Evolutionary conservation across 2,113 vertebrate species (phyloP).

Genomic region (Ameiurus melas): DNA sequence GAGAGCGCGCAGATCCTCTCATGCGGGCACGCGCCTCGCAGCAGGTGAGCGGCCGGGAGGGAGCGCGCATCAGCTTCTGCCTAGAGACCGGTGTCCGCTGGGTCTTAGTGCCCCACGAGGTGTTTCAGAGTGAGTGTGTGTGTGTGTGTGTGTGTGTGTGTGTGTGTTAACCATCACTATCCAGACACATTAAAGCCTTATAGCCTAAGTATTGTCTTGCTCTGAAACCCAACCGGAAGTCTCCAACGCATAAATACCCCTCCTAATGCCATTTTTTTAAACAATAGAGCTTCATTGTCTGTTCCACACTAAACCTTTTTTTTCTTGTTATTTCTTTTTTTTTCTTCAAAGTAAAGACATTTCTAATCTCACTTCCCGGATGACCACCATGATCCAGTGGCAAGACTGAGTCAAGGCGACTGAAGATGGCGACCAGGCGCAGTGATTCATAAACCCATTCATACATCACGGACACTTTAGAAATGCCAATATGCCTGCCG

Average conservation of each 20-base stretch:
- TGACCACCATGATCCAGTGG: too few species aligned
- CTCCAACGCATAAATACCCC: background rate
- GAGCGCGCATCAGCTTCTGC: slow-evolving; percentile 27
- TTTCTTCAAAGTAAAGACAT: too few species aligned
- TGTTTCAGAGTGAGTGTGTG: background rate
- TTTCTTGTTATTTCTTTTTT: background rate
- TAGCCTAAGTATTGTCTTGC: background rate
- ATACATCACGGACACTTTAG: too few species aligned
- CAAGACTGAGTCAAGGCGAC: too few species aligned
- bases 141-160: background rate
- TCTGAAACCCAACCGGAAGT: background rate
- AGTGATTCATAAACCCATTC: too few species aligned
- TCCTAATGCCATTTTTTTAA: background rate
- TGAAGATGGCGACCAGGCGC: too few species aligned
- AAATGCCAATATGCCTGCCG: too few species aligned
- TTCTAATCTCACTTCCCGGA: too few species aligned
- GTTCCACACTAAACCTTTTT: background rate
- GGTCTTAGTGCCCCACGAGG: slow-evolving; percentile 34
- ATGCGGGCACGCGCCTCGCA: background rate
- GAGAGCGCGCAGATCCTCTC: slow-evolving; percentile 36
- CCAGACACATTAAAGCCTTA: background rate
- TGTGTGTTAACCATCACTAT: background rate
- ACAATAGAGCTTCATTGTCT: background rate
- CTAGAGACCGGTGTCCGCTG: slow-evolving; percentile 12
- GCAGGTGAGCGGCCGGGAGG: slow-evolving; percentile 33